A percentile compares a stretch with the other conserved stretches of the same genome.
phyloP scores from a whole-genome alignment of 2,113 vertebrate species.

The Clarias gariepinus region DNA sequence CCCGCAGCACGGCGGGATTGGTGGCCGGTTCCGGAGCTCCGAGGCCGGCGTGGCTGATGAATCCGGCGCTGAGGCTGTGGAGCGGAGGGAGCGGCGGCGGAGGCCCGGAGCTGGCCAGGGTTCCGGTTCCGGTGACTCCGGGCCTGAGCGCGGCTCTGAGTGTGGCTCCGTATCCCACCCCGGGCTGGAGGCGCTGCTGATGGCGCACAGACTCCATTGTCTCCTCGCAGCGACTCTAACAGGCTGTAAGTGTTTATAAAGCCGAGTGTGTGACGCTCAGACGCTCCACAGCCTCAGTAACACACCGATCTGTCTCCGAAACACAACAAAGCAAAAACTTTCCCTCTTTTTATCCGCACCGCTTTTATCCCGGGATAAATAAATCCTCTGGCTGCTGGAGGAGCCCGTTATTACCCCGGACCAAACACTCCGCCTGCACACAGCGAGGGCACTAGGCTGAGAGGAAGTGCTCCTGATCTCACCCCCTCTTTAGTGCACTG shows the following conservation, averaged over 20 bases:
- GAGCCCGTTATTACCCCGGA: background rate
- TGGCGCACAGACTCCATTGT: slow-evolving; percentile 85
- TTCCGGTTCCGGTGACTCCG: slow-evolving; percentile 69
- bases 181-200: slow-evolving; percentile 83
- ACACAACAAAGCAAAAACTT: background rate
- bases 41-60: slow-evolving; percentile 69
- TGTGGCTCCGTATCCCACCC: slow-evolving; percentile 74
- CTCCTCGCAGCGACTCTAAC: slow-evolving; percentile 23
- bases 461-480: background rate
- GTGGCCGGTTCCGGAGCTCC: slow-evolving; percentile 63
- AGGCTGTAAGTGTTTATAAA: background rate
- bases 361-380: background rate
- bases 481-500: background rate
- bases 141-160: slow-evolving; percentile 70
- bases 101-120: slow-evolving; percentile 71
- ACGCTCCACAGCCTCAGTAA: background rate
- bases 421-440: no score
- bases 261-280: background rate
- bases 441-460: background rate
- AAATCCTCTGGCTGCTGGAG: no score
- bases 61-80: slow-evolving; percentile 73
- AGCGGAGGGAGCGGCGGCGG: slow-evolving; percentile 79
- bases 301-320: background rate
- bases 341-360: background rate
- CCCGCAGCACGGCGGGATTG: slow-evolving; percentile 88